Evolutionary conservation across 2,797 vertebrate genomes (phyloP).

Genomic region (Merluccius polli): DNA sequence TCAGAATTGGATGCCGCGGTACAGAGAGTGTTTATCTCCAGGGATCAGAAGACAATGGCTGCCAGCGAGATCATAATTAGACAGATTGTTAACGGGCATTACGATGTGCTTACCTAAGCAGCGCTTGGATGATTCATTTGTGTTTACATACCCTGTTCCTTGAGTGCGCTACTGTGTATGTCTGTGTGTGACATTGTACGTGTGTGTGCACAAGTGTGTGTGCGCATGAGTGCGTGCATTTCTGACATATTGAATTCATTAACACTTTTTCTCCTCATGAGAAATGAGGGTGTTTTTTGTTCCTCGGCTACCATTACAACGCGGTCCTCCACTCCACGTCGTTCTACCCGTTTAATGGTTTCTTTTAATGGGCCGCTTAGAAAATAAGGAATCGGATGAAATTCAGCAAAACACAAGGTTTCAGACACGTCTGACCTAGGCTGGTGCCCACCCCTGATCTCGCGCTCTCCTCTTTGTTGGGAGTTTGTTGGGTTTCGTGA

Average conservation of each 20-base stretch:
- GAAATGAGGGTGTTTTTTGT: neutral
- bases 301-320: neutral
- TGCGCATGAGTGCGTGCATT: neutral
- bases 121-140: slow-evolving; percentile 27
- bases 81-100: slow-evolving; percentile 54
- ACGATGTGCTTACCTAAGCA: slow-evolving; percentile 51
- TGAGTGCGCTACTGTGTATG: neutral
- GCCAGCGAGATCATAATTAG: slow-evolving; percentile 52
- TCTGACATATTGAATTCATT: neutral
- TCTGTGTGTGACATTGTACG: too few relatives aligned
- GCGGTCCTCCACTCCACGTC: neutral
- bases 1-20: slow-evolving; percentile 41
- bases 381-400: neutral
- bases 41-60: slow-evolving; percentile 38
- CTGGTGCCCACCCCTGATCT: neutral
- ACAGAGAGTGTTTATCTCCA: slow-evolving; percentile 16
- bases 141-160: slow-evolving; percentile 35
- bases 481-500: neutral
- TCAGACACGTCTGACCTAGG: neutral
- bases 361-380: too few relatives aligned
- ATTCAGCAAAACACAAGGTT: neutral
- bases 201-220: neutral
- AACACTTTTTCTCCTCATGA: neutral
- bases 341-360: neutral
- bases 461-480: neutral